Conservation (phyloP, 2,888 invertebrate species). For the Phalera bucephala region DNA sequence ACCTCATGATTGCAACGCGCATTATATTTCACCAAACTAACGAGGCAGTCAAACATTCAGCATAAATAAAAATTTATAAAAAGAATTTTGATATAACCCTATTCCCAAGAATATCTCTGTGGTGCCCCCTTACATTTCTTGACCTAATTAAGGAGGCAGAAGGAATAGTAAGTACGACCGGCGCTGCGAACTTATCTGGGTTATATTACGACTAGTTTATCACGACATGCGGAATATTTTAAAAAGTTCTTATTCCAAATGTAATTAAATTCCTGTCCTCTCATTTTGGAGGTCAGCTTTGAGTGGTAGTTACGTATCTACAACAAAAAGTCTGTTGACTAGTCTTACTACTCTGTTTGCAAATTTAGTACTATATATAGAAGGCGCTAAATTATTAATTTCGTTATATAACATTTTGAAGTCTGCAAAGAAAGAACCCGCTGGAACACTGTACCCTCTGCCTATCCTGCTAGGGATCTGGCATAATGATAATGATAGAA, state of each 20-base stretch:
- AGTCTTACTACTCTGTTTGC: slow-evolving; percentile 28
- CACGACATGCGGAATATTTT: neutral
- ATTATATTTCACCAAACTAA: too few relatives aligned
- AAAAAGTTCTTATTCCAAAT: neutral
- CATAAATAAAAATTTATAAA: too few relatives aligned
- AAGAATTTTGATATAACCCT: too few relatives aligned
- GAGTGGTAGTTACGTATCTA: slow-evolving; percentile 7
- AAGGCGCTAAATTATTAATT: slow-evolving; percentile 9
- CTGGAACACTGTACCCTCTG: too few relatives aligned
- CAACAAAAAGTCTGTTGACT: slow-evolving; percentile 20
- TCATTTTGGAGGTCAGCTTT: neutral
- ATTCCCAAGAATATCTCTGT: slow-evolving; percentile 13
- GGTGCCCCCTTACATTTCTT: slow-evolving; percentile 28
- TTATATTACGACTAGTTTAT: slow-evolving; percentile 5
- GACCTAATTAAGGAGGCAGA: slow-evolving; percentile 42
- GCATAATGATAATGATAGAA: too few relatives aligned
- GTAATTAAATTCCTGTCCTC: neutral
- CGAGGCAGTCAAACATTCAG: too few relatives aligned
- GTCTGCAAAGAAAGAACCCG: too few relatives aligned
- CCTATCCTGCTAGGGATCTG: too few relatives aligned
- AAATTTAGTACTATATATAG: slow-evolving; percentile 6
- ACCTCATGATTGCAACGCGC: too few relatives aligned
- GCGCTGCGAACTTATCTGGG: slow-evolving; percentile 25
- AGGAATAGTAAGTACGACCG: slow-evolving; percentile 23
- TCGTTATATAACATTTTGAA: too few relatives aligned